Conservation (phyloP, 2,888 invertebrate species). For the Luperina nickerlii region DNA sequence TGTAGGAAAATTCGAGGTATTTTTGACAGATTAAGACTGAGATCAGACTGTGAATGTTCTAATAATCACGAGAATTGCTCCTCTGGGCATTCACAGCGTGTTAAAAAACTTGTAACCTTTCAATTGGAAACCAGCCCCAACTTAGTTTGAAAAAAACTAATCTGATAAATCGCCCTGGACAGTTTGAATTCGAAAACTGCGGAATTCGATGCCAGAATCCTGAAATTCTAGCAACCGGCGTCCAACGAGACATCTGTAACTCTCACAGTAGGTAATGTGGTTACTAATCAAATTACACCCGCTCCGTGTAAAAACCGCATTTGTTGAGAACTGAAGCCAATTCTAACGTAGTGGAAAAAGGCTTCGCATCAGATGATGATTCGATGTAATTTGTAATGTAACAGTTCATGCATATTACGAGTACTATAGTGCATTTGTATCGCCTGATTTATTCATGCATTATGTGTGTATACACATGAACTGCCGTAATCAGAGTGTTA, state of each 20-base stretch:
- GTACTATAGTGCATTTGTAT: background rate
- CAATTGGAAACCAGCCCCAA: background rate
- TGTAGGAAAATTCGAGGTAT: too few species aligned
- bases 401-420: constrained; percentile 7
- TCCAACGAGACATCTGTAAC: background rate
- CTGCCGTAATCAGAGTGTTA: constrained; percentile 8
- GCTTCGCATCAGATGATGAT: background rate
- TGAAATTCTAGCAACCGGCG: constrained; percentile 3
- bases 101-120: constrained; percentile 1
- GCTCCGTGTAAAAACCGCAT: constrained; percentile 11
- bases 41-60: too few species aligned
- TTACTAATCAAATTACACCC: constrained; percentile 13
- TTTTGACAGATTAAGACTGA: too few species aligned
- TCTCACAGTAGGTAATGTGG: background rate
- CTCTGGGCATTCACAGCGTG: background rate
- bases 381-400: background rate
- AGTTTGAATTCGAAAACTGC: constrained; percentile 32
- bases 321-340: background rate
- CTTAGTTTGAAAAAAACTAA: constrained; percentile 7
- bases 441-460: background rate
- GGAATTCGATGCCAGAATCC: background rate
- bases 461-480: constrained; percentile 10
- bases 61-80: too few species aligned
- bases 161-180: background rate
- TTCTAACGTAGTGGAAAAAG: background rate